These are phyloP conservation scores for Cryptocephalus primarius DNA, from an alignment of 2,888 invertebrate species.

Conservation along the genomic window DNA sequence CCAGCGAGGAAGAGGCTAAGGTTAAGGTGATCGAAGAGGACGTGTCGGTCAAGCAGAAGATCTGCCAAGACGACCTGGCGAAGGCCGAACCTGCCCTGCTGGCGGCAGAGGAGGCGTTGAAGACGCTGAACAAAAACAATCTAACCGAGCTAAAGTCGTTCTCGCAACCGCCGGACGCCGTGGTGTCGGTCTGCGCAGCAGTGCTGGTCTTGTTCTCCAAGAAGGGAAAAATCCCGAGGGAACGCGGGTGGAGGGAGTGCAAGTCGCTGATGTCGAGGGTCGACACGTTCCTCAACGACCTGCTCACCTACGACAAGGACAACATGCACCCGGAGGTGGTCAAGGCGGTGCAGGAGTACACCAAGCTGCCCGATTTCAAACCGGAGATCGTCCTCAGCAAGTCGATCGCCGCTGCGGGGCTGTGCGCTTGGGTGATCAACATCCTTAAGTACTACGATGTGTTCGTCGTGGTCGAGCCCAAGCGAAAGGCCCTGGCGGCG, in stretches of 20 bases:
- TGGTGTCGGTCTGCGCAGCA: conserved; percentile 76
- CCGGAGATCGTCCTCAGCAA: conserved; percentile 75
- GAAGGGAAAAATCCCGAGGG: conserved; percentile 80
- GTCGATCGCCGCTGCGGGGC: conserved; percentile 83
- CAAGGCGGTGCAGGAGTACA: conserved; percentile 59
- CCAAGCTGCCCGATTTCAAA: conserved; percentile 66
- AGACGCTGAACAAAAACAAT: conserved; percentile 88
- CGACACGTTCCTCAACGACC: conserved; percentile 72
- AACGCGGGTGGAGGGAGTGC: conserved; percentile 84
- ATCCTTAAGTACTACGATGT: conserved; percentile 83
- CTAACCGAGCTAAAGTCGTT: conserved; percentile 91
- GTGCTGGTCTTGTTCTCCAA: conserved; percentile 77
- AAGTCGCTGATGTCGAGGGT: conserved; percentile 86
- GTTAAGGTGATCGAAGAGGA: conserved; percentile 83
- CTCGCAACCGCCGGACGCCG: conserved; percentile 81
- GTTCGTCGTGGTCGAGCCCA: conserved; percentile 85
- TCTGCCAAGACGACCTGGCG: conserved; percentile 80
- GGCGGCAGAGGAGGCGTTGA: conserved; percentile 82
- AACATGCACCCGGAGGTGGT: conserved; percentile 82
- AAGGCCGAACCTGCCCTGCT: conserved; percentile 85
- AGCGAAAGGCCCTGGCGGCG: conserved; percentile 71
- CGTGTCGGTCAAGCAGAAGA: conserved; percentile 71
- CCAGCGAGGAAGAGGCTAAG: conserved; percentile 78
- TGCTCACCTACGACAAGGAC: conserved; percentile 86
- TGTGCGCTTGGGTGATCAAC: conserved; percentile 92